These are phyloP conservation scores for Zapornia atra DNA, from an alignment of 2,113 vertebrate species.

Conservation along the genomic window DNA sequence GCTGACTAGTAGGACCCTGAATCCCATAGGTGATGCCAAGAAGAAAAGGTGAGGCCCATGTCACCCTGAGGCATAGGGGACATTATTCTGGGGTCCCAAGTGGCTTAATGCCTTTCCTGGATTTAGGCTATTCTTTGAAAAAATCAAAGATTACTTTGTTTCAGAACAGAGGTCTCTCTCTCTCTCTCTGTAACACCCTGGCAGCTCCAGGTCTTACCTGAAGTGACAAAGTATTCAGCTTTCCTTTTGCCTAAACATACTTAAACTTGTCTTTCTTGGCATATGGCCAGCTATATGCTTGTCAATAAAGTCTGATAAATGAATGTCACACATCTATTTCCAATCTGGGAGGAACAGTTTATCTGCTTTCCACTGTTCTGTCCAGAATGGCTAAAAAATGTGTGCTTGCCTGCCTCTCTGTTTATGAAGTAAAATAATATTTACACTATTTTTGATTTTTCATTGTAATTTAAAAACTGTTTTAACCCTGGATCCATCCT, in stretches of 20 bases:
- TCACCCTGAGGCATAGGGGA: neutral
- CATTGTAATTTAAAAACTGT: neutral
- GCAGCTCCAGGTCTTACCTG: neutral
- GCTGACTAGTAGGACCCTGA: neutral
- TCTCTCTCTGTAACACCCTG: neutral
- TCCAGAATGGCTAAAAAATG: neutral
- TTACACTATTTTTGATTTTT: neutral
- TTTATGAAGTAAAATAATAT: neutral
- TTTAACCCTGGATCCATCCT: neutral
- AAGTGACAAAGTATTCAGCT: neutral
- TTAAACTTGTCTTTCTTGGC: neutral
- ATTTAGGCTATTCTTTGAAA: neutral
- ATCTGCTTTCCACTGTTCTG: neutral
- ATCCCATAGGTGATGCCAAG: neutral
- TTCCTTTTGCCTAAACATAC: neutral
- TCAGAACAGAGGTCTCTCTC: neutral
- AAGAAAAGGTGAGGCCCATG: neutral
- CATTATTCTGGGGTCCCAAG: neutral
- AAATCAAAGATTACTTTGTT: accelerated
- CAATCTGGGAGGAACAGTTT: neutral
- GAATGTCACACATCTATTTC: neutral
- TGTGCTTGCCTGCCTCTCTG: neutral
- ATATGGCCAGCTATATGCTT: neutral
- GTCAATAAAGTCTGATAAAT: neutral
- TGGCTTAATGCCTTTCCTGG: neutral